Evolutionary conservation across 2,888 invertebrate genomes (phyloP), one percentile per base, ranked within the genome.

Genomic region (Chorisops tibialis): DNA sequence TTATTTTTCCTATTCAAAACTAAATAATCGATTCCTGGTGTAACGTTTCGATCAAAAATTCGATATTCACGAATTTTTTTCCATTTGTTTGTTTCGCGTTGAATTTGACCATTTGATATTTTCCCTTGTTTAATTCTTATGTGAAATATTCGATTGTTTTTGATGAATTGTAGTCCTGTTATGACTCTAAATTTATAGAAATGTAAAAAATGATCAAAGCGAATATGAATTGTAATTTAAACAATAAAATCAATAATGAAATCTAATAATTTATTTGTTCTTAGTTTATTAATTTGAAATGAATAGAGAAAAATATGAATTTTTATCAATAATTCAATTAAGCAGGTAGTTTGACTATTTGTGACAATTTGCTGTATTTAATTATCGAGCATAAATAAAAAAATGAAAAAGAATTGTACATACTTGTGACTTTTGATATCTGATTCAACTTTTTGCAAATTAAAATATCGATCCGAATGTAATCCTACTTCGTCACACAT

Each of bases 381-480:
- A n/a, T n/a, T n/a, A n/a, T n/a, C n/a, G n/a, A n/a, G n/a, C n/a
- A n/a, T n/a, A n/a, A n/a, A n/a, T n/a, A n/a, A n/a, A n/a, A n/a
- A n/a, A n/a, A n/a, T n/a, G n/a, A n/a, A n/a, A 48, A 6, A 16
- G n/a, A 43, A 11, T 38, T 82, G 80, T 76, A 87, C 87, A 81
- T 86, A 77, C 87, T 87, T 66, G 82, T 79, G 14, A n/a, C n/a
- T n/a, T n/a, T 78, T 77, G 63, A 82, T 79, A 74, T 86, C 82
- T 0, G 87, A 78, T 0, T 82, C 76, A 7, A 81, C 75, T 67
- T 87, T 83, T 67, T 87, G 81, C 62, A 94, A 82, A 73, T 90
- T 93, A 78, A 93, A 87, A 79, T 87, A 92, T 65, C 93, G 83
- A 74, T 93, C 88, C 0, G 92, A 91, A 67, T 82, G 80, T 1